phyloP scores from a whole-genome alignment of 2,113 vertebrate species.

The Circaetus cinerascens region DNA sequence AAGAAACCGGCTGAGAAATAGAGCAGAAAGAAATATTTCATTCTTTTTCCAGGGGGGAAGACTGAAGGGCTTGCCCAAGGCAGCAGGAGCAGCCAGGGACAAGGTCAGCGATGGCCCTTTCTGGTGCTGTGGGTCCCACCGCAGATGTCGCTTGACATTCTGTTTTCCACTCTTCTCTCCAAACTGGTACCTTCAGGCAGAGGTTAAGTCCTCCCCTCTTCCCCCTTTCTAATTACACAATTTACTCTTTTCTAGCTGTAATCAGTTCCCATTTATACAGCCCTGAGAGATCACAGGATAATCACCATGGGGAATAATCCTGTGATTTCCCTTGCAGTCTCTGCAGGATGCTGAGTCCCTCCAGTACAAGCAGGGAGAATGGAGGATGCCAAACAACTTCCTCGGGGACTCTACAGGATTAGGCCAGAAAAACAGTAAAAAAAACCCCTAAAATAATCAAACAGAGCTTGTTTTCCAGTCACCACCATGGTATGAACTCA shows the following conservation, averaged over 20 bases:
- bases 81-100: not conserved
- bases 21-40: not conserved
- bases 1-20: not conserved
- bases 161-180: not conserved
- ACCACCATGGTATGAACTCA: not conserved
- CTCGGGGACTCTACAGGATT: not conserved
- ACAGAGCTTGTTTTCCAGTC: not conserved
- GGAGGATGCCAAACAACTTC: not conserved
- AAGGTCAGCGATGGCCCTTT: not conserved
- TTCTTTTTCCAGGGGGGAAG: not conserved
- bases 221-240: conserved; percentile 49
- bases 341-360: conserved; percentile 8
- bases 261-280: conserved; percentile 55
- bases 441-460: not conserved
- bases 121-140: not conserved
- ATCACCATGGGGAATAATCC: conserved; percentile 50
- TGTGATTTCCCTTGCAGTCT: conserved; percentile 28
- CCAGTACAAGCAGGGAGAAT: not conserved
- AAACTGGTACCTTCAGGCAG: not conserved
- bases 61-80: not conserved
- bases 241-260: conserved; percentile 46
- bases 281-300: conserved; percentile 42
- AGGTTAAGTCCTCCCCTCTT: not conserved
- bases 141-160: accelerated
- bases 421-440: not conserved